phyloP scores from a whole-genome alignment of 2,888 invertebrate genomes.

The Leucophora obtusa region DNA sequence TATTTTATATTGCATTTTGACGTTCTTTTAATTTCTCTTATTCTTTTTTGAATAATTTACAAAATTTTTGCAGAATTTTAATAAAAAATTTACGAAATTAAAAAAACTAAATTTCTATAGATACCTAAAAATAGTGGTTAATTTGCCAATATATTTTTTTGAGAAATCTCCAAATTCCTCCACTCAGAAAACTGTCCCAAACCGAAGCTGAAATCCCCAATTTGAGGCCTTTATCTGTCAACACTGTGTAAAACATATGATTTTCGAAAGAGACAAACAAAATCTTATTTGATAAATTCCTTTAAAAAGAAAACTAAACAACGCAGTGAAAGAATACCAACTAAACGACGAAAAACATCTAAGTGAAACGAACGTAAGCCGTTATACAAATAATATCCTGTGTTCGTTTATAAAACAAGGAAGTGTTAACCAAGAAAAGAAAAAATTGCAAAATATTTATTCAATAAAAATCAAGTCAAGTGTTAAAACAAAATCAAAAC shows the following conservation, averaged over 20 bases:
- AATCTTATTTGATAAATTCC: slow-evolving; percentile 45
- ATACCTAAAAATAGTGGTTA: too few species aligned
- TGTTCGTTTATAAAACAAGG: slow-evolving; percentile 44
- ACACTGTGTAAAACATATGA: not conserved
- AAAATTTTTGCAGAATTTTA: too few species aligned
- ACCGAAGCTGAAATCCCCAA: too few species aligned
- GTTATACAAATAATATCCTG: slow-evolving; percentile 56
- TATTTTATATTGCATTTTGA: too few species aligned
- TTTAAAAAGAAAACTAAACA: slow-evolving; percentile 10
- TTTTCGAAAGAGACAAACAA: not conserved
- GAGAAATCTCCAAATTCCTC: too few species aligned
- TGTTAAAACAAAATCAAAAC: not conserved
- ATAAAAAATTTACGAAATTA: too few species aligned
- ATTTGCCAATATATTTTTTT: too few species aligned
- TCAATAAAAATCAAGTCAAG: slow-evolving; percentile 4
- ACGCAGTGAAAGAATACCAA: slow-evolving; percentile 2
- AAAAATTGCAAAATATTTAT: slow-evolving; percentile 13
- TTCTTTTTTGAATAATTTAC: too few species aligned
- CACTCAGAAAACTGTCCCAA: too few species aligned
- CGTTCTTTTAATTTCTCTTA: too few species aligned
- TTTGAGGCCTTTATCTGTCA: too few species aligned
- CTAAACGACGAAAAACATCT: slow-evolving; percentile 28
- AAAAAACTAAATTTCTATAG: too few species aligned
- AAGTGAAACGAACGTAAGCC: slow-evolving; percentile 41
- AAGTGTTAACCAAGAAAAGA: slow-evolving; percentile 38